Evolutionary conservation across 2,797 vertebrate species (phyloP), one percentile per base, ranked within the genome.

Genomic region (Ptychobarbus kaznakovi): DNA sequence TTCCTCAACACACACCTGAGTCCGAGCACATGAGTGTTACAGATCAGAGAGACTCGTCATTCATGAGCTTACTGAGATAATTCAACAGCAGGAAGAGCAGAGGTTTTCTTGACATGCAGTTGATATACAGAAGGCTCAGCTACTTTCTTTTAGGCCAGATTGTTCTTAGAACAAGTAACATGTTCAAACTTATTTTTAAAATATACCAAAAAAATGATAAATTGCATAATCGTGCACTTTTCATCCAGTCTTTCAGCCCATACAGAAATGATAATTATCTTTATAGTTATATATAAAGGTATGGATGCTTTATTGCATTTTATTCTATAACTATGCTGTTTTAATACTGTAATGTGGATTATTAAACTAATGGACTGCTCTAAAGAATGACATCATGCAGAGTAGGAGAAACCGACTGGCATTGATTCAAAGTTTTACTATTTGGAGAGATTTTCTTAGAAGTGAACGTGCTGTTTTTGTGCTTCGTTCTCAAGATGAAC

Each of bases 1-100:
- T 66, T 61, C 38, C 51, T 28, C 68, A 82, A 22, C 53, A 73
- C 51, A 61, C 53, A 82, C 40, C 25, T 73, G 80, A 61, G 38
- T 40, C 66, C 40, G 0, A 76, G 28, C 16, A 56, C 32, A 81
- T 40, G 65, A 56, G 32, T 68, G 44, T 68, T 66, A n/a, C 12
- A 22, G 58, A 66, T 78, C n/a, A 44, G n/a, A 63, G 20, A n/a
- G 53, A n/a, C 53, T 9, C 20, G 3, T 22, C 56, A n/a, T 58
- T 22, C 53, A 22, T 80, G 28, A 16, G 22, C 44, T 53, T 16
- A 18, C 44, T n/a, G 32, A 35, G 65, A 46, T n/a, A 81, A 69
- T 25, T 6, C 22, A 81, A 40, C 8, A 70, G 32, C 28, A 46
- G 61, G 32, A 81, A 69, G 13, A 38, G 46, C 46, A 56, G 42